Percentiles rank a stretch among this genome's conserved stretches.
Evolutionary conservation across 2,888 invertebrate genomes (phyloP).

Genomic region (Platycnemis pennipes): DNA sequence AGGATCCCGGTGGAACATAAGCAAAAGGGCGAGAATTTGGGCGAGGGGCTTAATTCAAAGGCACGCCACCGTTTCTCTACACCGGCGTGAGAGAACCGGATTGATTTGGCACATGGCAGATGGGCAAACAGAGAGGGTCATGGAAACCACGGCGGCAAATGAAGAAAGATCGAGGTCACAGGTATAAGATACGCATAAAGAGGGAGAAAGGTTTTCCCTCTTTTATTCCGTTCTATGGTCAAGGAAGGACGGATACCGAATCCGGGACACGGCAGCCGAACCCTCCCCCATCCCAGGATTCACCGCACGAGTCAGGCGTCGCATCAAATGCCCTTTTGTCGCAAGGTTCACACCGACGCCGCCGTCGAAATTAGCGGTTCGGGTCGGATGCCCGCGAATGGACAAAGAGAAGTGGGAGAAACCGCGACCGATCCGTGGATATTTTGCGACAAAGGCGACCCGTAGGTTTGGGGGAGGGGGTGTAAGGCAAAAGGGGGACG

Average conservation of each 20-base stretch:
- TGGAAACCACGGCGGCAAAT: neutral
- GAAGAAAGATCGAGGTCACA: neutral
- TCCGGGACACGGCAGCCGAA: neutral
- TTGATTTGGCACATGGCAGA: neutral
- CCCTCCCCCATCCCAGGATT: neutral
- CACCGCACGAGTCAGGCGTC: neutral
- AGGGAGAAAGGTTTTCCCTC: neutral
- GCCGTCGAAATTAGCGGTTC: slow-evolving; percentile 4
- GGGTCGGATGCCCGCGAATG: neutral
- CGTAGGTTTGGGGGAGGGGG: no score
- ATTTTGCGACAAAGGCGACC: neutral
- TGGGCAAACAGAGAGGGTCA: neutral
- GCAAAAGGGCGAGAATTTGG: neutral
- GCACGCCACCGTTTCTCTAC: neutral
- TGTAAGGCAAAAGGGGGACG: neutral
- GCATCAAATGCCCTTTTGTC: neutral
- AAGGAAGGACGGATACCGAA: neutral
- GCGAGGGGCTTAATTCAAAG: neutral
- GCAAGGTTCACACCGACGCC: neutral
- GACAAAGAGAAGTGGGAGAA: neutral
- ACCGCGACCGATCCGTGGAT: neutral
- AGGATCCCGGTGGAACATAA: neutral
- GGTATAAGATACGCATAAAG: neutral
- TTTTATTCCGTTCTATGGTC: neutral
- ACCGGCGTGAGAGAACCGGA: neutral